Base-by-base conservation (phyloP, 2,797 vertebrate genomes). In the Phyllotis vaccarum region DNA sequence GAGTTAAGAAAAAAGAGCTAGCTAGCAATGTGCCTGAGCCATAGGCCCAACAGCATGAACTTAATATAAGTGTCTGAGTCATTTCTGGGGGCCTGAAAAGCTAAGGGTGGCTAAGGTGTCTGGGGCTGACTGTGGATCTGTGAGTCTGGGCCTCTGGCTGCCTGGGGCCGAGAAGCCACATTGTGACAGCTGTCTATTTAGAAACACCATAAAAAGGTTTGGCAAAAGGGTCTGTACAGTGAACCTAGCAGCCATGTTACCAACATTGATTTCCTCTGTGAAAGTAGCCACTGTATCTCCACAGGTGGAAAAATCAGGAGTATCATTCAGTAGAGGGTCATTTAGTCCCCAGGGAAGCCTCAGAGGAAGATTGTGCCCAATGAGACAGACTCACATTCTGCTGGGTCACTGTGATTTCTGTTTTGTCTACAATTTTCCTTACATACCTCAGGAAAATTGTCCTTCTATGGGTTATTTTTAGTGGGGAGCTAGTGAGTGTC, bases 211-310 rank as follows among this genome's bases (percentile, higher is more conserved):
- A 49, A 5, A 49, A 49, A 9, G 5, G 46, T 49, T 49, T 49
- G 9, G 46, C 9, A 9, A 9, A 5, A 49, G 46, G 46, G 46
- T 5, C 46, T 99, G 94, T 99, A 99, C 5, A 97, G 99, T 1
- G 99, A 99, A 94, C 99, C 99, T 75, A 99, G 99, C 98, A 99
- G 99, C 97, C 99, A 99, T 1, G 99, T 99, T 98, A 99, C 99
- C 98, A 99, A 99, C 5, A 99, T 99, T 85, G 99, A 98, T 98
- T 99, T 99, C 98, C 99, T 99, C 92, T 98, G 98, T 81, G 99
- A 99, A 34, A 99, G 99, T 98, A 99, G 99, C 98, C 99, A 99
- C 98, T 98, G 99, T 98, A 99, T 99, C 98, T 99, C 99, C 89
- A 99, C 99, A 0, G 99, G 99, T 10, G 99, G 99, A 97, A 99